Evolutionary conservation across 2,888 invertebrate species (phyloP).

Genomic region (Mongoloraphidia duomilia): DNA sequence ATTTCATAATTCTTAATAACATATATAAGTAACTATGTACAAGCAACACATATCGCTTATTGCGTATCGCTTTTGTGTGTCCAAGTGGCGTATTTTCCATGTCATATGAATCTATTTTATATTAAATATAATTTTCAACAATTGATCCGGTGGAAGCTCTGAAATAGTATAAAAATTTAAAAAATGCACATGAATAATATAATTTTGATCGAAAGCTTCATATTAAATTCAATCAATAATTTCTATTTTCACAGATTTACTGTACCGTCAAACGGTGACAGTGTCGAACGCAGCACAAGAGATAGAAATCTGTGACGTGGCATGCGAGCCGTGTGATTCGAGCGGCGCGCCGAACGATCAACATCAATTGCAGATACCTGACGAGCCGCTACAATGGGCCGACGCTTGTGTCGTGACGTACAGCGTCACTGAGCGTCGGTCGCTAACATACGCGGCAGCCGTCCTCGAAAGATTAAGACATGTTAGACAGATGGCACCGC

Average conservation of each 20-base stretch:
- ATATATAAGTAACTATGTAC: too few species aligned
- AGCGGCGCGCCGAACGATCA: neutral
- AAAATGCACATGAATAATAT: too few species aligned
- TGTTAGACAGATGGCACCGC: conserved; percentile 31
- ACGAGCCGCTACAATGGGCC: conserved; percentile 57
- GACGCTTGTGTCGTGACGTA: conserved; percentile 66
- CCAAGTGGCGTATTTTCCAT: too few species aligned
- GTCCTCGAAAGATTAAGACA: conserved; percentile 42
- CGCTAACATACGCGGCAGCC: conserved; percentile 54
- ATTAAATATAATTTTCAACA: too few species aligned
- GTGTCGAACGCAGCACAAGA: conserved; percentile 58
- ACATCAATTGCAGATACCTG: conserved; percentile 26
- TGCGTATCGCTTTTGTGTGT: too few species aligned
- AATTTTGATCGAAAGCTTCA: neutral
- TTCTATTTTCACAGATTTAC: conserved; percentile 46
- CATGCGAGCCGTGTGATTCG: conserved; percentile 35
- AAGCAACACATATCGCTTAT: too few species aligned
- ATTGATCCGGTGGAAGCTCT: too few species aligned
- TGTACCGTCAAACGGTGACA: conserved; percentile 59
- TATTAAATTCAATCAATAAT: neutral
- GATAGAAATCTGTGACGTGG: conserved; percentile 67
- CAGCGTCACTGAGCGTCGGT: conserved; percentile 56
- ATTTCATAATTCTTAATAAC: too few species aligned
- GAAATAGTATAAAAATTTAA: too few species aligned
- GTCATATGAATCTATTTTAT: too few species aligned